These are phyloP conservation scores for Poeciliopsis retropinna DNA, from an alignment of 2,113 vertebrate genomes.

Conservation along the genomic window DNA sequence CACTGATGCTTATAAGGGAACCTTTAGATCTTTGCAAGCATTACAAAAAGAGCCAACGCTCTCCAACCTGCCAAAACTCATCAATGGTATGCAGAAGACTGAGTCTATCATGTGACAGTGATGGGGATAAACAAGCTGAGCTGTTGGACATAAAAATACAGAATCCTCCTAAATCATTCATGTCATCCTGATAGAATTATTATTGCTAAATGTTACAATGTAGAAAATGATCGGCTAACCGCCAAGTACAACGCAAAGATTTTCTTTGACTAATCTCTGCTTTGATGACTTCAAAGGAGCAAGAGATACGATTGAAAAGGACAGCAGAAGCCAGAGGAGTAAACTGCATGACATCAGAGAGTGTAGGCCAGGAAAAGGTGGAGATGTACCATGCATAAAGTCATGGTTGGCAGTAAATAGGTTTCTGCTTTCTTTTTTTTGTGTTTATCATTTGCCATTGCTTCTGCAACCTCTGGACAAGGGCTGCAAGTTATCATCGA, in stretches of 20 bases:
- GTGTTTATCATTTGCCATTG: slow-evolving; percentile 7
- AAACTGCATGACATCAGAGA: slow-evolving; percentile 12
- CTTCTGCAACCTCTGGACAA: slow-evolving; percentile 4
- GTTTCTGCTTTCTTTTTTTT: slow-evolving; percentile 3
- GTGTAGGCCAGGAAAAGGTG: slow-evolving; percentile 5
- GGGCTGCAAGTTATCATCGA: slow-evolving; percentile 19
- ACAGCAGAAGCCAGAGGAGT: slow-evolving; percentile 28
- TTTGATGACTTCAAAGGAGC: slow-evolving; percentile 18
- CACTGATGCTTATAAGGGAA: slow-evolving; percentile 35
- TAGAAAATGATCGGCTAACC: not conserved
- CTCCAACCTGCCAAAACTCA: slow-evolving; percentile 8
- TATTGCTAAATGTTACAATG: not conserved
- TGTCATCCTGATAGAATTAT: slow-evolving; percentile 10
- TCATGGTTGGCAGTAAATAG: not conserved
- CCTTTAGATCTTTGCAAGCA: slow-evolving; percentile 36
- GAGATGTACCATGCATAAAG: not conserved
- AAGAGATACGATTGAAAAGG: slow-evolving; percentile 6
- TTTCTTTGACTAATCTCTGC: slow-evolving; percentile 6
- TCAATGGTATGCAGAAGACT: slow-evolving; percentile 3
- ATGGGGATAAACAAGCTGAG: not conserved
- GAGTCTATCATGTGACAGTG: not conserved
- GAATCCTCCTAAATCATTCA: not conserved
- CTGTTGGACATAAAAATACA: not conserved
- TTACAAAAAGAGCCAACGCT: slow-evolving; percentile 22
- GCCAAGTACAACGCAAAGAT: not conserved